These are phyloP conservation scores for Pissodes strobi DNA, from an alignment of 1,140 invertebrate genomes.

Conservation along the genomic window DNA sequence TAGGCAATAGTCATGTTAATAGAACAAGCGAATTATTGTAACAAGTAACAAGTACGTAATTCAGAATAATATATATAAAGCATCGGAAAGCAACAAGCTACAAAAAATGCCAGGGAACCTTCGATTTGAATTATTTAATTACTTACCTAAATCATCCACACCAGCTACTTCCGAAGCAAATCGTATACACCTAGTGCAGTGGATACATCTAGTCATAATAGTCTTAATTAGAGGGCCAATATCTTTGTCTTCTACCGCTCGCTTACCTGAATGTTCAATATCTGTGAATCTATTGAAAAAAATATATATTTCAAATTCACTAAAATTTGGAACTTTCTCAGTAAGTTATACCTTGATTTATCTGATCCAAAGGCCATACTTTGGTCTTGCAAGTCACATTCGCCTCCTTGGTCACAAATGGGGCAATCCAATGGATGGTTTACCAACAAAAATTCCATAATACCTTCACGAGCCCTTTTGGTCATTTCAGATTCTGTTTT, in stretches of 20 bases:
- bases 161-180: conserved; percentile 97
- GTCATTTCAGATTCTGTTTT: conserved; percentile 98
- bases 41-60: too few relatives aligned
- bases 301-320: too few relatives aligned
- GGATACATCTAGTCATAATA: conserved; percentile 99
- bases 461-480: conserved; percentile 92
- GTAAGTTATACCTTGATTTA: conserved; percentile 67
- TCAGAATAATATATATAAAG: too few relatives aligned
- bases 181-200: conserved; percentile 97
- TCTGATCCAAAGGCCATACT: conserved; percentile 99
- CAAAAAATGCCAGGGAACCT: background rate
- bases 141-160: conserved; percentile 88
- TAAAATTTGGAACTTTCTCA: background rate
- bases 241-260: conserved; percentile 99
- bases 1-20: too few relatives aligned
- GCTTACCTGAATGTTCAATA: conserved; percentile 91
- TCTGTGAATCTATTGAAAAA: conserved; percentile 72
- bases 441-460: conserved; percentile 98
- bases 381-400: conserved; percentile 98
- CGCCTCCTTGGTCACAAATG: conserved; percentile 99
- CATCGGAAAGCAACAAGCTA: too few relatives aligned
- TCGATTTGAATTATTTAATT: too few relatives aligned
- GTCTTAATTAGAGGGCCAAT: conserved; percentile 94
- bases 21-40: too few relatives aligned
- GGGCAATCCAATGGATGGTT: conserved; percentile 99